Conservation (phyloP, 1,140 invertebrate genomes). For the Heterodera carotae region DNA sequence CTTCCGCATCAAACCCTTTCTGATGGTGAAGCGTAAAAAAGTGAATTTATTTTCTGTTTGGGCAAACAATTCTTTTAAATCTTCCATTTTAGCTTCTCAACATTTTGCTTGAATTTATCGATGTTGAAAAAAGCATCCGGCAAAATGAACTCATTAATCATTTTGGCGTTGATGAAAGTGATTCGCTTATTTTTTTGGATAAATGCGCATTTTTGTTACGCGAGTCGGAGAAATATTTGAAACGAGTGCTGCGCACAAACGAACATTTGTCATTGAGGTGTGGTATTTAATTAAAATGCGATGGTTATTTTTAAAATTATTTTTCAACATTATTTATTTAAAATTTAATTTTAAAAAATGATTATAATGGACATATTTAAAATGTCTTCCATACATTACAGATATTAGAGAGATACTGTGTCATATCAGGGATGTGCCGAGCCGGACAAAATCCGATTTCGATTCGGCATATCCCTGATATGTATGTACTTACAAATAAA, state of each 20-base stretch:
- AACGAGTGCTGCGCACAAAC: neutral
- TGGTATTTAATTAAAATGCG: too few species aligned
- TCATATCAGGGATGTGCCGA: too few species aligned
- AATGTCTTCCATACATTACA: too few species aligned
- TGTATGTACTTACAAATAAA: too few species aligned
- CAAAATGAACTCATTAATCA: neutral
- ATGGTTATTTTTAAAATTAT: neutral
- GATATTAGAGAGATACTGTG: too few species aligned
- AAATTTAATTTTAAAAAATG: neutral
- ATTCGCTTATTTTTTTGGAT: neutral
- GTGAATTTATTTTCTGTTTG: neutral
- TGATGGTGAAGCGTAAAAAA: neutral
- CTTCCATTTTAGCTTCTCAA: neutral
- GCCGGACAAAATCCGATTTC: too few species aligned
- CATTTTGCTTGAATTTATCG: neutral
- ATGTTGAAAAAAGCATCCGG: too few species aligned
- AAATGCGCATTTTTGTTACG: neutral
- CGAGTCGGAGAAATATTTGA: neutral
- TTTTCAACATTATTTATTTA: neutral
- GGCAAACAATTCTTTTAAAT: too few species aligned
- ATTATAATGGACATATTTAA: neutral
- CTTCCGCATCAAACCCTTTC: neutral
- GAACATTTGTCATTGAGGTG: neutral
- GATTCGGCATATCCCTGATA: too few species aligned
- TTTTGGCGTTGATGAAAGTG: neutral